Percentiles rank a stretch among this genome's conserved stretches.
Evolutionary conservation across 2,888 invertebrate species (phyloP).

Genomic region (Idaea aversata): DNA sequence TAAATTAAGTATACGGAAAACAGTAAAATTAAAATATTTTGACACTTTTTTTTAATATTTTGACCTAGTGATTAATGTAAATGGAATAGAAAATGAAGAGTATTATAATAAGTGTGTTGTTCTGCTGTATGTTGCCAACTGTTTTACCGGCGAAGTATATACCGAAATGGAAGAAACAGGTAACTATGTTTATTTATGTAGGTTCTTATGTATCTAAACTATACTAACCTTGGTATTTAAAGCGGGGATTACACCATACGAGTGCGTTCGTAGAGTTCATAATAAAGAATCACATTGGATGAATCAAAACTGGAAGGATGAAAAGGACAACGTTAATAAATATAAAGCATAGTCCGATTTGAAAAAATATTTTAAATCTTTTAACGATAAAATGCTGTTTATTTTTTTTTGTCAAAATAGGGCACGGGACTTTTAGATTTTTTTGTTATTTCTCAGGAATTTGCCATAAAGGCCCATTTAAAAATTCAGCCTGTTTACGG

Average conservation of each 20-base stretch:
- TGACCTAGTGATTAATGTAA: conserved; percentile 26
- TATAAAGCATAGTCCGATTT: too few species aligned
- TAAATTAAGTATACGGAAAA: too few species aligned
- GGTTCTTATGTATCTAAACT: background rate
- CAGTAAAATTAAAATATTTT: too few species aligned
- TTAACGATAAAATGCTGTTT: too few species aligned
- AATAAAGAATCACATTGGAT: background rate
- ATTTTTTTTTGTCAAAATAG: too few species aligned
- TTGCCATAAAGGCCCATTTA: too few species aligned
- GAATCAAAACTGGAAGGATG: background rate
- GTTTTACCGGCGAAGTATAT: conserved; percentile 80
- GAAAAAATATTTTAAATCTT: too few species aligned
- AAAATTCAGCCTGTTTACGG: too few species aligned
- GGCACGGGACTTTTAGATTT: too few species aligned
- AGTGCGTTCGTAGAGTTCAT: background rate
- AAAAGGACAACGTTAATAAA: too few species aligned
- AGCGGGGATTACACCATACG: background rate
- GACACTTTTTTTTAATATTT: too few species aligned
- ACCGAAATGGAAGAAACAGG: conserved; percentile 91
- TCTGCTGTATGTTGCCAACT: conserved; percentile 49
- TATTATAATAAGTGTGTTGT: conserved; percentile 37
- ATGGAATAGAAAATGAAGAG: conserved; percentile 42
- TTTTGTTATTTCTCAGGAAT: too few species aligned
- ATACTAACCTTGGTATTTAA: background rate
- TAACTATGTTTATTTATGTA: conserved; percentile 35